These are phyloP conservation scores for Muntiacus muntjak DNA, from an alignment of 2,113 vertebrate species.

Conservation along the genomic window DNA sequence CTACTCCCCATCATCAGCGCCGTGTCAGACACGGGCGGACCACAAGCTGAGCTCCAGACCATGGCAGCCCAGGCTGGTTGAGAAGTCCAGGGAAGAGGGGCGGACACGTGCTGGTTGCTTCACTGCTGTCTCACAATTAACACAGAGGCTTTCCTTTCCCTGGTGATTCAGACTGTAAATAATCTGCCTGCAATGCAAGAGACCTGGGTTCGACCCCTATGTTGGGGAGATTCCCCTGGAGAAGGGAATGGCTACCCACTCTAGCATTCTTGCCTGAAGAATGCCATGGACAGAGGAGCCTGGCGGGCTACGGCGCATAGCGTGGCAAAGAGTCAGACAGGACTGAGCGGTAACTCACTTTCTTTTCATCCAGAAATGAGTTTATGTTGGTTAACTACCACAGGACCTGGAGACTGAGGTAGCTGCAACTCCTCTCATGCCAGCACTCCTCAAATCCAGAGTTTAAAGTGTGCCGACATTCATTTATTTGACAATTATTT, in stretches of 20 bases:
- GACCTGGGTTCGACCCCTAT: background rate
- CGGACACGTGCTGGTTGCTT: background rate
- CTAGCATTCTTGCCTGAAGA: background rate
- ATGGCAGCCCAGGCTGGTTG: background rate
- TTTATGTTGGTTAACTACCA: background rate
- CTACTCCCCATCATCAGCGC: background rate
- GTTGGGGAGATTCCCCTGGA: background rate
- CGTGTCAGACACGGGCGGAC: background rate
- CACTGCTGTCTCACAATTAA: background rate
- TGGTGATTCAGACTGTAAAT: background rate
- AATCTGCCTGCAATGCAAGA: background rate
- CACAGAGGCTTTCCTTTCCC: background rate
- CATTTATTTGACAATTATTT: background rate
- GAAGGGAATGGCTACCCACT: background rate
- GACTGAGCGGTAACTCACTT: background rate
- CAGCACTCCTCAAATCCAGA: background rate
- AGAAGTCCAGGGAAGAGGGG: background rate
- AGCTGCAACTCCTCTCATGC: background rate
- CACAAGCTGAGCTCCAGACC: background rate
- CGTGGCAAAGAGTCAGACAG: background rate
- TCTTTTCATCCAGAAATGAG: background rate
- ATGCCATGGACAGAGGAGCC: background rate
- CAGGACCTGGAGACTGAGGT: background rate
- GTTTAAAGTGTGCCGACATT: background rate
- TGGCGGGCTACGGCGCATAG: background rate